A percentile compares a stretch with the other conserved stretches of the same genome.
Conservation (phyloP, 2,113 vertebrate species). For the Platanista minor region DNA sequence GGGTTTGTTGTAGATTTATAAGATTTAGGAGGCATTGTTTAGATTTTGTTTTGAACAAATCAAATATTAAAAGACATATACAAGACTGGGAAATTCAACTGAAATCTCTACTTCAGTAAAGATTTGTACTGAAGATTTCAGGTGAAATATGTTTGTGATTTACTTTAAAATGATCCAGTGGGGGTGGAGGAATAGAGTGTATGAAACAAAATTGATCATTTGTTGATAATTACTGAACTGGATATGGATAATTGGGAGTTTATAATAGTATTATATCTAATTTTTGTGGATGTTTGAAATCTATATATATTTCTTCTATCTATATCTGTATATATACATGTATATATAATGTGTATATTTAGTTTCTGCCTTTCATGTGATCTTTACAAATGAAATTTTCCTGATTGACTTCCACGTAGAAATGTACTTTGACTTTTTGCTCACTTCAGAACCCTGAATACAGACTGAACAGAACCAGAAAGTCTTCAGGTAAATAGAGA, state of each 20-base stretch:
- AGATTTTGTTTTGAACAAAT: not conserved
- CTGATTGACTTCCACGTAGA: not conserved
- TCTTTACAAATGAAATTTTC: not conserved
- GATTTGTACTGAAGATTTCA: not conserved
- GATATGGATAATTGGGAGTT: not conserved
- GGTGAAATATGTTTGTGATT: not conserved
- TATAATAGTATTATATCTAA: not conserved
- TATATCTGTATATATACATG: not conserved
- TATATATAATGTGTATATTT: not conserved
- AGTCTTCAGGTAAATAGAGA: not conserved
- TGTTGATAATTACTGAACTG: constrained; percentile 9
- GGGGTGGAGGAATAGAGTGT: not conserved
- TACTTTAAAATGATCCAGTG: constrained; percentile 1
- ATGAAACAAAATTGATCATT: not conserved
- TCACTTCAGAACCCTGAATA: not conserved
- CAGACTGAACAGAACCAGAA: not conserved
- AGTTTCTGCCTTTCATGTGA: not conserved
- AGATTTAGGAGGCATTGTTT: not conserved
- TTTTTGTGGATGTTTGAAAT: not conserved
- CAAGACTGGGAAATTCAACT: not conserved
- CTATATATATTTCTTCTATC: not conserved
- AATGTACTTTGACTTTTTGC: not conserved
- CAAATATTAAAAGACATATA: not conserved
- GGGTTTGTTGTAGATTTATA: not conserved
- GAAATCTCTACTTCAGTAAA: not conserved